Conservation (phyloP, 2,113 vertebrate species). For the Oncorhynchus kisutch region DNA sequence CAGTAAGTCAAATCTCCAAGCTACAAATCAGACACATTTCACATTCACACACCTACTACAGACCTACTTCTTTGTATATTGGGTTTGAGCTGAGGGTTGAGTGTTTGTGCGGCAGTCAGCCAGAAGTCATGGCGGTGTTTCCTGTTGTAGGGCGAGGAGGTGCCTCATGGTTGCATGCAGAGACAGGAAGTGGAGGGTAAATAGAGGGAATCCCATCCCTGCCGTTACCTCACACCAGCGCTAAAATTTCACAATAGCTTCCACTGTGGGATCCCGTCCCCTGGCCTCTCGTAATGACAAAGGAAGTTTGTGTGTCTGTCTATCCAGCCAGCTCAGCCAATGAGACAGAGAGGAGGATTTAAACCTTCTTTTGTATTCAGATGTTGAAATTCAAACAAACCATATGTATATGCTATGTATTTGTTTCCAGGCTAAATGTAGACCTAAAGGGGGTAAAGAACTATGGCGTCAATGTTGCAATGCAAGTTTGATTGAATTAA, state of each 20-base stretch:
- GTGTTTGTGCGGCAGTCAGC: not conserved
- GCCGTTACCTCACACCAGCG: slow-evolving; percentile 12
- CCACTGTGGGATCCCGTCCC: slow-evolving; percentile 18
- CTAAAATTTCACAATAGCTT: slow-evolving; percentile 47
- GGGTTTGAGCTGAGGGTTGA: not conserved
- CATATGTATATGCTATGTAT: no score
- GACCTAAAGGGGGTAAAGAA: no score
- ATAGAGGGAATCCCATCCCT: slow-evolving; percentile 68
- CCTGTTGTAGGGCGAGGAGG: slow-evolving; percentile 55
- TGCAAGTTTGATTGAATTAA: not conserved
- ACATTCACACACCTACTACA: not conserved
- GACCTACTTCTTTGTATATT: not conserved
- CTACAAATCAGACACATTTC: not conserved
- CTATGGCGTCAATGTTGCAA: no score
- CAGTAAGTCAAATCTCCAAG: not conserved
- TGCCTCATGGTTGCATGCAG: slow-evolving; percentile 48
- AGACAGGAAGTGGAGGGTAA: slow-evolving; percentile 66
- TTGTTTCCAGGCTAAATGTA: no score
- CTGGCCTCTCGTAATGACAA: not conserved
- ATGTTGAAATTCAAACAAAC: no score
- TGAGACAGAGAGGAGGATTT: not conserved
- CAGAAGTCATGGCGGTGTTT: not conserved
- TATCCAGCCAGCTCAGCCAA: not conserved
- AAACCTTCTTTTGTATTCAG: not conserved
- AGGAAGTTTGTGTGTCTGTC: not conserved